Percentiles rank a stretch among this genome's conserved stretches.
These are phyloP conservation scores for Dryadula phaetusa DNA, from an alignment of 2,888 invertebrate genomes.

Conservation along the genomic window DNA sequence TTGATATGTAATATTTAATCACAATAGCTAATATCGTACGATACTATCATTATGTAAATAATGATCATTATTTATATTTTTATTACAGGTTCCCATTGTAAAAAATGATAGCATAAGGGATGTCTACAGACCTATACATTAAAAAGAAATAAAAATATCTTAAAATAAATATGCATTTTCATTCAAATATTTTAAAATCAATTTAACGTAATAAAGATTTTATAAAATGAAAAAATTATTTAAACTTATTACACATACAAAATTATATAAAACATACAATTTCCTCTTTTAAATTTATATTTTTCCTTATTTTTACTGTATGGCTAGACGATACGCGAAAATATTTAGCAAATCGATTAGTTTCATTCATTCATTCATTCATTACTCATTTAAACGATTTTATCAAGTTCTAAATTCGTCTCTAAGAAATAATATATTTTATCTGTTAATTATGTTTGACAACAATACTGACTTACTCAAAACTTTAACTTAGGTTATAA, in stretches of 20 bases:
- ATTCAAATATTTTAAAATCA: too few relatives aligned
- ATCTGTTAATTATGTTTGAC: conserved; percentile 24
- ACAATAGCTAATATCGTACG: background rate
- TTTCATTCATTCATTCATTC: too few relatives aligned
- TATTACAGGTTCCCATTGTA: conserved; percentile 4
- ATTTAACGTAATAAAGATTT: too few relatives aligned
- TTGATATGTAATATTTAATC: background rate
- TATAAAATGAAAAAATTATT: too few relatives aligned
- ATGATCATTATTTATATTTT: background rate
- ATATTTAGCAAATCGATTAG: background rate
- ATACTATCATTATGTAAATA: too few relatives aligned
- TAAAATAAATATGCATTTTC: background rate
- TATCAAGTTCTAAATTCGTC: background rate
- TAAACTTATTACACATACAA: too few relatives aligned
- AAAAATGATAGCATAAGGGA: background rate
- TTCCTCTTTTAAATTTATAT: too few relatives aligned
- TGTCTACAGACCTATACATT: background rate
- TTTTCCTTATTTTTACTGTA: too few relatives aligned
- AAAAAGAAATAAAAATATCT: conserved; percentile 4
- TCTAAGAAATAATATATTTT: background rate
- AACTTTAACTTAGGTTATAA: background rate
- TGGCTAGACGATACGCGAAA: too few relatives aligned
- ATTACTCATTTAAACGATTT: background rate
- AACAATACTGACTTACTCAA: conserved; percentile 13
- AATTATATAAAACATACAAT: too few relatives aligned